Conservation (phyloP, 2,113 vertebrate species). For the Oreochromis tanganicae region DNA sequence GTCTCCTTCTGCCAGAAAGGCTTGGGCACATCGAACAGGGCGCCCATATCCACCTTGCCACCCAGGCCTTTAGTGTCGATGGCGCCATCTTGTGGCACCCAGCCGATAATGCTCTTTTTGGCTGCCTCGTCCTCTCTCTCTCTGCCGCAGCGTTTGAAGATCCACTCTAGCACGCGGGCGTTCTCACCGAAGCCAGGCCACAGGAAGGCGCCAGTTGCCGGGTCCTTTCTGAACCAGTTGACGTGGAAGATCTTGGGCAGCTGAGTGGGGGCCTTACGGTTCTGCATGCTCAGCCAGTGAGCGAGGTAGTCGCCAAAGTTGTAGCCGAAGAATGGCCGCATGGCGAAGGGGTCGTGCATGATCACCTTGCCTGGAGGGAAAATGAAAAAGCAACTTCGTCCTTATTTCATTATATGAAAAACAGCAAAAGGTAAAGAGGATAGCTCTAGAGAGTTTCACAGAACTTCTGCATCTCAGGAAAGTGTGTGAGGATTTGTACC, state of each 20-base stretch:
- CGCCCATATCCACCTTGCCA: constrained; percentile 54
- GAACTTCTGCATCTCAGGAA: neutral
- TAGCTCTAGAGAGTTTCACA: neutral
- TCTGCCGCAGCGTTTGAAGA: constrained; percentile 85
- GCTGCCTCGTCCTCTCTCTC: constrained; percentile 76
- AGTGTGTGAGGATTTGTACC: constrained; percentile 62
- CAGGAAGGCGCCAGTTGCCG: constrained; percentile 78
- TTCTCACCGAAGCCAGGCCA: constrained; percentile 97
- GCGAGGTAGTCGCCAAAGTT: constrained; percentile 94
- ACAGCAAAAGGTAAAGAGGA: neutral
- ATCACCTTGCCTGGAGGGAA: constrained; percentile 81
- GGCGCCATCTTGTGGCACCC: constrained; percentile 74
- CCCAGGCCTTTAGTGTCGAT: constrained; percentile 81
- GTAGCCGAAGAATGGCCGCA: constrained; percentile 98
- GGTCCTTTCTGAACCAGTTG: constrained; percentile 96
- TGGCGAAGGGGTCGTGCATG: constrained; percentile 98
- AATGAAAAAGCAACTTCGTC: neutral
- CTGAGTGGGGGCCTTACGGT: constrained; percentile 75
- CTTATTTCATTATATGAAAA: neutral
- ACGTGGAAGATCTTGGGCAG: constrained; percentile 96
- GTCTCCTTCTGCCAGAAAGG: constrained; percentile 91
- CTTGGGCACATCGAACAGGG: constrained; percentile 82
- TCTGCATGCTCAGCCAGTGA: constrained; percentile 95
- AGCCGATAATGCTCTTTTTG: constrained; percentile 79
- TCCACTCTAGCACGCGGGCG: constrained; percentile 91